Conservation (phyloP, 2,797 vertebrate genomes). For the Astyanax mexicanus region DNA sequence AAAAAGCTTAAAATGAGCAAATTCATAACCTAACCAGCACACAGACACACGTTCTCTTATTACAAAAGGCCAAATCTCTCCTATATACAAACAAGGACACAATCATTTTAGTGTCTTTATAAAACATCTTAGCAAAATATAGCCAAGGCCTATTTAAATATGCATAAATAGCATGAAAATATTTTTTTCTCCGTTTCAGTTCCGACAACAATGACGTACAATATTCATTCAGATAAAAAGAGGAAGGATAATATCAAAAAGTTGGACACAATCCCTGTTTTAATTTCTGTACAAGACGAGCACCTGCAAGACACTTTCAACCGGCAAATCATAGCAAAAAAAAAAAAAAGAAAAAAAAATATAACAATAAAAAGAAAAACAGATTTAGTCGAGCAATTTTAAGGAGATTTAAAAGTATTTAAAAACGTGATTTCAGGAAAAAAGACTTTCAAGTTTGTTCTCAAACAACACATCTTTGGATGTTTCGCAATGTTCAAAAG, state of each 20-base stretch:
- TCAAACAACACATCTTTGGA: constrained; percentile 82
- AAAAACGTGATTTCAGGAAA: constrained; percentile 63
- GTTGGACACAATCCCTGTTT: constrained; percentile 57
- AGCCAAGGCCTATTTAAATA: constrained; percentile 87
- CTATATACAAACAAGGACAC: constrained; percentile 64
- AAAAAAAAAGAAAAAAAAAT: constrained; percentile 29
- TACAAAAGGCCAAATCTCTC: constrained; percentile 55
- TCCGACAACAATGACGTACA: constrained; percentile 68
- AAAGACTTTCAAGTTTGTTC: constrained; percentile 78
- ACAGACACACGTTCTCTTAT: constrained; percentile 17
- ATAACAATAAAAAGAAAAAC: constrained; percentile 36
- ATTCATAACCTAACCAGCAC: constrained; percentile 30
- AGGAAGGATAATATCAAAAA: constrained; percentile 68
- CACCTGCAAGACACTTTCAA: constrained; percentile 73
- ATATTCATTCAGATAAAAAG: constrained; percentile 68
- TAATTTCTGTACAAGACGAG: constrained; percentile 73
- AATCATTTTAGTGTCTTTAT: constrained; percentile 84
- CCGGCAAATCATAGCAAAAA: constrained; percentile 69
- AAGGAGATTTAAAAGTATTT: constrained; percentile 68
- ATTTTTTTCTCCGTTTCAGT: constrained; percentile 79
- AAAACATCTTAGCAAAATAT: constrained; percentile 88
- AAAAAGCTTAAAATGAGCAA: background rate
- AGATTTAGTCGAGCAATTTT: constrained; percentile 62
- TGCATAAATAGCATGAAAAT: constrained; percentile 87
- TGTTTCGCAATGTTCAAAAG: constrained; percentile 70